Conservation (phyloP, 2,113 vertebrate species). For the Spilogale gracilis region DNA sequence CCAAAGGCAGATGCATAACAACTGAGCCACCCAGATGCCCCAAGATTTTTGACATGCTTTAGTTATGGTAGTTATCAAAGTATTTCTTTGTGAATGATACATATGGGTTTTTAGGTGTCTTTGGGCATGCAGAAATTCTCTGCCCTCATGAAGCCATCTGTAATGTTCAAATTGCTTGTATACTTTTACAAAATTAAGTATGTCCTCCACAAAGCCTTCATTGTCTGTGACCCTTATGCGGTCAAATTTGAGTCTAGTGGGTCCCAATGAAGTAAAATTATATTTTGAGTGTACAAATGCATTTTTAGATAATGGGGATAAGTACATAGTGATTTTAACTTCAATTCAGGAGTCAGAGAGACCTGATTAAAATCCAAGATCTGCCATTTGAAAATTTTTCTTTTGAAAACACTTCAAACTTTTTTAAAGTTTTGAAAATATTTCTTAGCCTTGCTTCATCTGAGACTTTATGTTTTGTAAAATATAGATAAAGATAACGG, state of each 20-base stretch:
- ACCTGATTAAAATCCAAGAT: not conserved
- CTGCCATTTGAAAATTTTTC: not conserved
- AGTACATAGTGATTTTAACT: not conserved
- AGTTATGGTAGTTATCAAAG: not conserved
- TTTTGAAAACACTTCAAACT: not conserved
- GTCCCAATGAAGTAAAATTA: not conserved
- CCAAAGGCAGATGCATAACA: no score
- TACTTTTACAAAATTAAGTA: not conserved
- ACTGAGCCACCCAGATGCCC: no score
- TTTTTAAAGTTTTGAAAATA: not conserved
- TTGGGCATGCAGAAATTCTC: not conserved
- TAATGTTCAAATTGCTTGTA: not conserved
- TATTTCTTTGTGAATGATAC: not conserved
- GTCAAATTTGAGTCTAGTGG: not conserved
- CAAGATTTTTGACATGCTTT: not conserved
- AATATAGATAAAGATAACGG: not conserved
- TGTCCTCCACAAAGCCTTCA: not conserved
- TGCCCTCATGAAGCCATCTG: not conserved
- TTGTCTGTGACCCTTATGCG: not conserved
- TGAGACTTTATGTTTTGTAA: not conserved
- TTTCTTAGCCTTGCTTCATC: not conserved
- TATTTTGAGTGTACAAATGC: not conserved
- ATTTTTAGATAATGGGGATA: not conserved
- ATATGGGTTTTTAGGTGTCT: not conserved
- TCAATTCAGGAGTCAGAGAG: not conserved